phyloP scores from a whole-genome alignment of 2,888 invertebrate genomes.

The Heliconius cydno region DNA sequence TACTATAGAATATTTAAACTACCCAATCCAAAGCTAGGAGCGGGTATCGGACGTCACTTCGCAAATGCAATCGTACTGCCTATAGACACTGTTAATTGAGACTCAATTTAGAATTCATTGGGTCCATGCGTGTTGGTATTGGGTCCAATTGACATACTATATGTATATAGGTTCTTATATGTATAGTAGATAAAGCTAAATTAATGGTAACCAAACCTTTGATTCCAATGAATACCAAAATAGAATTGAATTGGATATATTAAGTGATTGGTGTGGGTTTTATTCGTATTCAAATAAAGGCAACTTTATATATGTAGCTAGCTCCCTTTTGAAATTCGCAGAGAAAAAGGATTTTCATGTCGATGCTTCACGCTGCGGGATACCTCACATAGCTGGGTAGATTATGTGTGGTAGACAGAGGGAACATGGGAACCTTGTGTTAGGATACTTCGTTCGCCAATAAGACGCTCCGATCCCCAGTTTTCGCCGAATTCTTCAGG shows the following conservation, averaged over 20 bases:
- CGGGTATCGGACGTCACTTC: neutral
- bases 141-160: slow-evolving; percentile 7
- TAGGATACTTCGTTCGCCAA: too few relatives aligned
- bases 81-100: slow-evolving; percentile 50
- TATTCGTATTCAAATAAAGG: neutral
- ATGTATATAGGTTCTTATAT: neutral
- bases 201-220: neutral
- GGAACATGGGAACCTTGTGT: too few relatives aligned
- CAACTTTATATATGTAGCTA: neutral
- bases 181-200: neutral
- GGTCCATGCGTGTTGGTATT: slow-evolving; percentile 40
- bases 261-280: neutral
- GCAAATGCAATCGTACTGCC: slow-evolving; percentile 22
- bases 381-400: too few relatives aligned
- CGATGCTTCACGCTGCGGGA: too few relatives aligned
- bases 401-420: too few relatives aligned
- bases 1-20: neutral
- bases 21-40: neutral
- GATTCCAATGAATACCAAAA: neutral
- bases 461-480: too few relatives aligned
- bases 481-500: too few relatives aligned
- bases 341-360: neutral
- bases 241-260: neutral
- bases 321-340: neutral
- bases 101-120: slow-evolving; percentile 59